phyloP scores from a whole-genome alignment of 2,113 vertebrate species.

The Etia nguti region DNA sequence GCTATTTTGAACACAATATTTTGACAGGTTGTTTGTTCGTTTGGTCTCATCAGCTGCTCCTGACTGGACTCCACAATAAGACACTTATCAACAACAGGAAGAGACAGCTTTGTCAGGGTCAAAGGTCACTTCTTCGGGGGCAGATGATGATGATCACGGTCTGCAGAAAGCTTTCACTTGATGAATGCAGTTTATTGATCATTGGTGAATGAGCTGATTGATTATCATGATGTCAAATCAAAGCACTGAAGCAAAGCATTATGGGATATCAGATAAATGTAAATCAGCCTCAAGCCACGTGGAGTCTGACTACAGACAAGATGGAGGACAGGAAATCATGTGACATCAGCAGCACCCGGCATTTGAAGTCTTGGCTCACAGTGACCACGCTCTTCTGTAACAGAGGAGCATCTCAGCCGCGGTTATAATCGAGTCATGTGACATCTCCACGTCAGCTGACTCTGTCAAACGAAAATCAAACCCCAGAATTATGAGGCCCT shows the following conservation, averaged over 20 bases:
- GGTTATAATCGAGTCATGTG: neutral
- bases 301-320: neutral
- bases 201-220: neutral
- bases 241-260: neutral
- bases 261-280: neutral
- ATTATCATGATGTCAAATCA: neutral
- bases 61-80: neutral
- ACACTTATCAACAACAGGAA: neutral
- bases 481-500: neutral
- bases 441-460: neutral
- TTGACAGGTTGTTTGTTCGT: constrained; percentile 23
- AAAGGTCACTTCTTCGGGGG: neutral
- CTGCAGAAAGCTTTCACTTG: neutral
- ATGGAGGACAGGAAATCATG: neutral
- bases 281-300: neutral
- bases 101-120: neutral
- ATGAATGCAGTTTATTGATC: neutral
- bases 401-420: neutral
- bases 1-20: constrained; percentile 62
- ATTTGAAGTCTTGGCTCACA: neutral
- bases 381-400: neutral
- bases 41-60: neutral
- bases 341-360: neutral
- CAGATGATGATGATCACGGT: neutral
- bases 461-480: neutral